phyloP scores from a whole-genome alignment of 2,113 vertebrate species.

The Probosciger aterrimus region DNA sequence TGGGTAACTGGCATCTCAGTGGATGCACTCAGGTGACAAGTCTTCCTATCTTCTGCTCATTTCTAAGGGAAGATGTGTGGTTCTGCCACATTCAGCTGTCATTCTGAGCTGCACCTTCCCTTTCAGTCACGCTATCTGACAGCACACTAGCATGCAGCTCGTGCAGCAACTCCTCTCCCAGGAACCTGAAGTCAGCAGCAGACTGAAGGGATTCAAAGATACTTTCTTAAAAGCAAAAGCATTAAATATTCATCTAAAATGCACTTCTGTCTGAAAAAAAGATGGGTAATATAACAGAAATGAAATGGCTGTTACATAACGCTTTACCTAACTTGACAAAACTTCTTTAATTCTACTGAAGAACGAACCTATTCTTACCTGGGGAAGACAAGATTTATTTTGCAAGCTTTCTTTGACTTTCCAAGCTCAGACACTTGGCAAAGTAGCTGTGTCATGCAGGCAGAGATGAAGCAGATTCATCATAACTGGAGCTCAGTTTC shows the following conservation, averaged over 20 bases:
- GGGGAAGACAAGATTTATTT: neutral
- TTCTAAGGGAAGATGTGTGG: neutral
- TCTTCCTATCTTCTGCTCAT: neutral
- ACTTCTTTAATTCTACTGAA: neutral
- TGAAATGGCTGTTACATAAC: neutral
- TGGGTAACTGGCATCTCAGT: neutral
- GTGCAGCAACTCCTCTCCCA: neutral
- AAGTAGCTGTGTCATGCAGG: neutral
- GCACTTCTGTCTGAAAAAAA: neutral
- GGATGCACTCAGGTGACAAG: neutral
- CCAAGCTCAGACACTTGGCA: neutral
- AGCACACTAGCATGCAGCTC: neutral
- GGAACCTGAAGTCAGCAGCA: neutral
- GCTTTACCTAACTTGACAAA: neutral
- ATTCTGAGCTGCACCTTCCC: neutral
- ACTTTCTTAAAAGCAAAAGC: neutral
- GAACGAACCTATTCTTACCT: neutral
- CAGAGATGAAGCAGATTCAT: neutral
- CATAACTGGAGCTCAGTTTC: neutral
- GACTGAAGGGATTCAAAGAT: neutral
- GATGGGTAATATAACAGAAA: neutral
- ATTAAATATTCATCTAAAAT: constrained; percentile 29
- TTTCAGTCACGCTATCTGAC: neutral
- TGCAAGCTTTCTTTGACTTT: neutral
- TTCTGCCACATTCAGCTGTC: neutral